phyloP scores from a whole-genome alignment of 1,140 invertebrate species.

The Coenobita brevimanus region DNA sequence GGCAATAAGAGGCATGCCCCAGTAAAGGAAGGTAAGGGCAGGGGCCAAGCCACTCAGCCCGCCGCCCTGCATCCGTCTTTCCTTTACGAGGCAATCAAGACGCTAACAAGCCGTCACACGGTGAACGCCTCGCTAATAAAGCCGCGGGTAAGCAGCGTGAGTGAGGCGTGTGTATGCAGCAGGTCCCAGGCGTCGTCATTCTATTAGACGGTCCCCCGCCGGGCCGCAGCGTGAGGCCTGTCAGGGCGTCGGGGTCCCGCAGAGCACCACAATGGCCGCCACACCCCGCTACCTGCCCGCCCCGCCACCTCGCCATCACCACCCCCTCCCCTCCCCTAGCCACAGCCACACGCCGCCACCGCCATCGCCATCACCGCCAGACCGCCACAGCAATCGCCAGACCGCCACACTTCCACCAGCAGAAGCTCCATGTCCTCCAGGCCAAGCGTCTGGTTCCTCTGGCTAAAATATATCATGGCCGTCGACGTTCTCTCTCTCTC shows the following conservation, averaged over 20 bases:
- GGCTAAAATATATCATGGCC: too few relatives aligned
- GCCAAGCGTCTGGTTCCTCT: too few relatives aligned
- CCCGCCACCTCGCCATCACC: conserved; percentile 2
- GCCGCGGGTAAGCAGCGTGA: conserved; percentile 7
- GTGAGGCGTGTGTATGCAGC: conserved; percentile 17
- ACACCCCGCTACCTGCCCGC: conserved; percentile 21
- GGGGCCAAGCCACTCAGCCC: not conserved
- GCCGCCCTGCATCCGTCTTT: not conserved
- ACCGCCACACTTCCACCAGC: too few relatives aligned
- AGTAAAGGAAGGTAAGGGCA: too few relatives aligned
- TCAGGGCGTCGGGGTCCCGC: conserved; percentile 34
- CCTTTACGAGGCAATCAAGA: conserved; percentile 38
- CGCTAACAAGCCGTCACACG: conserved; percentile 30
- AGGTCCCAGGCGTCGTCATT: conserved; percentile 39
- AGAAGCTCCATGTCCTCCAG: too few relatives aligned
- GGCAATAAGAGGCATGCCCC: too few relatives aligned
- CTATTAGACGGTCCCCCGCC: conserved; percentile 47
- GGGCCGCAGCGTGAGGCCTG: conserved; percentile 41
- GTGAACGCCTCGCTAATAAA: conserved; percentile 28
- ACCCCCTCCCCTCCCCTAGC: not conserved
- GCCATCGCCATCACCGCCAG: not conserved
- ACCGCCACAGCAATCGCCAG: too few relatives aligned
- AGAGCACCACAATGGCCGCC: conserved; percentile 40
- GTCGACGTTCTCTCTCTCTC: too few relatives aligned
- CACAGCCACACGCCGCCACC: not conserved